These are phyloP conservation scores for Pseudorasbora parva DNA, from an alignment of 2,113 vertebrate genomes.

Conservation along the genomic window DNA sequence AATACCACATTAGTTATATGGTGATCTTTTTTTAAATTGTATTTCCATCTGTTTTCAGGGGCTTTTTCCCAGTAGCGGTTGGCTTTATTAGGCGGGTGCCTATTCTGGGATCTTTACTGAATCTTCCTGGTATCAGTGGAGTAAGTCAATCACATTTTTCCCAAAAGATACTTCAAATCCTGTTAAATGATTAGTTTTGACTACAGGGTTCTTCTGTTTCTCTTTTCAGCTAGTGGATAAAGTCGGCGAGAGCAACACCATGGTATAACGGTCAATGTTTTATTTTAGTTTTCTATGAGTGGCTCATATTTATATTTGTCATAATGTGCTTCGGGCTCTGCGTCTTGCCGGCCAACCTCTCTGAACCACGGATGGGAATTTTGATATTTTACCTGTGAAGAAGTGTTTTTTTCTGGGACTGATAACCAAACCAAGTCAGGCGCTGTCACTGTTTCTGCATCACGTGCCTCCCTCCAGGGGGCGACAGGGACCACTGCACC, in stretches of 20 bases:
- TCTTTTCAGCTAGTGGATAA: slow-evolving; percentile 92
- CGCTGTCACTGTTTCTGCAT: slow-evolving; percentile 6
- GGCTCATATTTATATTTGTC: slow-evolving; percentile 49
- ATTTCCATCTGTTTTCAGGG: slow-evolving; percentile 73
- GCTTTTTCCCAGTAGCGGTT: slow-evolving; percentile 94
- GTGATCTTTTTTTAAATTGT: too few species aligned
- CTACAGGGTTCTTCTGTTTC: slow-evolving; percentile 43
- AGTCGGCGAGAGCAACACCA: slow-evolving; percentile 95
- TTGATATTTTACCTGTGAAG: slow-evolving; percentile 40
- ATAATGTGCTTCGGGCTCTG: slow-evolving; percentile 27
- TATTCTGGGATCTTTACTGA: slow-evolving; percentile 92
- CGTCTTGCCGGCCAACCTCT: slow-evolving; percentile 26
- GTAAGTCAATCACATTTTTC: slow-evolving; percentile 76
- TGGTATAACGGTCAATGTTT: slow-evolving; percentile 86
- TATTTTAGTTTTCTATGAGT: slow-evolving; percentile 24
- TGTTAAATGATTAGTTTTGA: not conserved
- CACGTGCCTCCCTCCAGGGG: slow-evolving; percentile 5
- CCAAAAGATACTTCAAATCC: not conserved
- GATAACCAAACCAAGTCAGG: slow-evolving; percentile 46
- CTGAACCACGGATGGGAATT: slow-evolving; percentile 40
- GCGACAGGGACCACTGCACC: slow-evolving; percentile 10
- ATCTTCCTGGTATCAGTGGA: slow-evolving; percentile 95
- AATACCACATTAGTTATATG: too few species aligned
- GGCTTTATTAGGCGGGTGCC: slow-evolving; percentile 98
- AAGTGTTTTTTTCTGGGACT: slow-evolving; percentile 40